Evolutionary conservation across 2,888 invertebrate genomes (phyloP), one percentile per base, ranked within the genome.

Genomic region (Dryadula phaetusa): DNA sequence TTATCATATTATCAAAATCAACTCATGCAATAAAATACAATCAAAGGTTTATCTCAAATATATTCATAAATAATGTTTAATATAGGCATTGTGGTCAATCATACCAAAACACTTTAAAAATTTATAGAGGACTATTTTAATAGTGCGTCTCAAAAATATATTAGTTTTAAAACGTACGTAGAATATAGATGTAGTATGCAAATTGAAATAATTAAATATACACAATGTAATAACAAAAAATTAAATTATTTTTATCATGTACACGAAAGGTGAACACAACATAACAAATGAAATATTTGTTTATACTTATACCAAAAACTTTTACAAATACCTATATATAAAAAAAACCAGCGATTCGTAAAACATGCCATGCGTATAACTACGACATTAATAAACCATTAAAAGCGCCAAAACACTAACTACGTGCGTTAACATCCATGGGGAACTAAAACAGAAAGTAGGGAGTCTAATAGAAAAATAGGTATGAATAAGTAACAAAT

Each of bases 301-400:
- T 16, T 49, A 7, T 7, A 8, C 2, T 25, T 25, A 49, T 7
- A 3, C n/a, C n/a, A n/a, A n/a, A n/a, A n/a, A n/a, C n/a, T n/a
- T n/a, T n/a, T n/a, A n/a, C n/a, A n/a, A n/a, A n/a, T n/a, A 46
- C 5, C 6, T 16, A 7, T 47, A 49, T n/a, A 16, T 16, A 52
- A 12, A 52, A 28, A 52, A 16, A 28, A 28, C 1, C 12, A 52
- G 28, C 28, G 28, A 52, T 32, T 28, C 28, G 7, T 16, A 8
- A 32, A 52, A 52, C 52, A 28, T 52, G 52, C 52, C 52, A 52
- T 52, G 52, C 52, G 10, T 28, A n/a, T 16, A 42, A 16, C 14
- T 16, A 42, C 16, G 5, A 49, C 28, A 49, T n/a, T n/a, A n/a
- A n/a, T n/a, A n/a, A n/a, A n/a, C n/a, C n/a, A n/a, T n/a, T n/a